phyloP scores from a whole-genome alignment of 2,888 invertebrate species.

The Nemapogon koenigi region DNA sequence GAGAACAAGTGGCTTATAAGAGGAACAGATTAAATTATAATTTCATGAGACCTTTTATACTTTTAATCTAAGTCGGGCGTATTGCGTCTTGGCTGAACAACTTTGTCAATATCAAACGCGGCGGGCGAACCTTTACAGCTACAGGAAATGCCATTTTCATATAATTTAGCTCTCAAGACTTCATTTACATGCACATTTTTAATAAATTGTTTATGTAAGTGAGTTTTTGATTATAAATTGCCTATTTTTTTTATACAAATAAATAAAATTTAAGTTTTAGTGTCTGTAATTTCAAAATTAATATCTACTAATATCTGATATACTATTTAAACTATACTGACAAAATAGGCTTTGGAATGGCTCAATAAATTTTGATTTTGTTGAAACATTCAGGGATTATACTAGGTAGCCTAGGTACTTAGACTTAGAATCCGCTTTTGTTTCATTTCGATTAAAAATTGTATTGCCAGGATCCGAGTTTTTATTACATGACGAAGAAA shows the following conservation, averaged over 20 bases:
- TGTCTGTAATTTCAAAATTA: no score
- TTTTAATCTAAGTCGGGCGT: constrained; percentile 35
- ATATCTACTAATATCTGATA: no score
- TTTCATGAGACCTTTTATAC: constrained; percentile 48
- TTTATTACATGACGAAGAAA: no score
- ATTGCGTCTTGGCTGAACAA: constrained; percentile 11
- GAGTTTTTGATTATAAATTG: not conserved
- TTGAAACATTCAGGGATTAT: no score
- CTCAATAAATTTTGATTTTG: no score
- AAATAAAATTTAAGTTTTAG: no score
- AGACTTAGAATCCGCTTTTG: no score
- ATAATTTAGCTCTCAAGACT: constrained; percentile 5
- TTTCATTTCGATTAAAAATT: no score
- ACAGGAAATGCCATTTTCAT: constrained; percentile 4
- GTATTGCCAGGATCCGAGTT: no score
- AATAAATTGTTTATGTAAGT: not conserved
- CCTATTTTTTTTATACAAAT: not conserved
- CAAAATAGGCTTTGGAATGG: no score
- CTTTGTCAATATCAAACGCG: constrained; percentile 8
- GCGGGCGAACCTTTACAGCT: constrained; percentile 5
- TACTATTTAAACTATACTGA: no score
- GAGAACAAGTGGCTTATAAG: constrained; percentile 6
- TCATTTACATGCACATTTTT: constrained; percentile 8
- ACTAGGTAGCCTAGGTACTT: no score
- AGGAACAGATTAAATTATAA: constrained; percentile 52